These are phyloP conservation scores for Malthinus seriepunctatus DNA, from an alignment of 2,888 invertebrate species.

Conservation along the genomic window DNA sequence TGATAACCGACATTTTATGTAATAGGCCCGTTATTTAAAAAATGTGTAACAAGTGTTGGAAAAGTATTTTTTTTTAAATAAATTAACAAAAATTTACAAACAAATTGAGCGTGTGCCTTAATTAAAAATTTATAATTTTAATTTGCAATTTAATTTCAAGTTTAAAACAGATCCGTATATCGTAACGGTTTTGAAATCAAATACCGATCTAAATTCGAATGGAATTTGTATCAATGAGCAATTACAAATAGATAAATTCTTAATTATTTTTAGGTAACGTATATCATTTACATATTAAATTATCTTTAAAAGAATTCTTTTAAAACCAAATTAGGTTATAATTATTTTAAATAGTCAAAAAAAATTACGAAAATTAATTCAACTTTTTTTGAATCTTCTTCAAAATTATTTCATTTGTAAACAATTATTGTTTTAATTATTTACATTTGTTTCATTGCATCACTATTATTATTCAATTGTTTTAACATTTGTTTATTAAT, in stretches of 20 bases:
- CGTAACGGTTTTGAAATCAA: slow-evolving; percentile 6
- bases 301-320: background rate
- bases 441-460: too few species aligned
- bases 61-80: too few species aligned
- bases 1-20: too few species aligned
- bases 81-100: background rate
- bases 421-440: too few species aligned
- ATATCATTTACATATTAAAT: slow-evolving; percentile 1
- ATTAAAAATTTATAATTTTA: slow-evolving; percentile 2
- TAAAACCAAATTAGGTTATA: background rate
- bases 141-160: slow-evolving; percentile 2
- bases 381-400: slow-evolving; percentile 9
- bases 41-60: too few species aligned
- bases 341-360: background rate
- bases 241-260: slow-evolving; percentile 6
- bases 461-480: too few species aligned
- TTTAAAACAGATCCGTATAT: slow-evolving; percentile 1
- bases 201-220: slow-evolving; percentile 3
- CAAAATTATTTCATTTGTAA: too few species aligned
- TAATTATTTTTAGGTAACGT: background rate
- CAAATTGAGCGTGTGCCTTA: slow-evolving; percentile 6
- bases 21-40: too few species aligned
- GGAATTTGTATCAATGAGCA: slow-evolving; percentile 5
- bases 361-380: background rate
- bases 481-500: too few species aligned